Evolutionary conservation across 2,113 vertebrate genomes (phyloP).

Genomic region (Entomyzon cyanotis): DNA sequence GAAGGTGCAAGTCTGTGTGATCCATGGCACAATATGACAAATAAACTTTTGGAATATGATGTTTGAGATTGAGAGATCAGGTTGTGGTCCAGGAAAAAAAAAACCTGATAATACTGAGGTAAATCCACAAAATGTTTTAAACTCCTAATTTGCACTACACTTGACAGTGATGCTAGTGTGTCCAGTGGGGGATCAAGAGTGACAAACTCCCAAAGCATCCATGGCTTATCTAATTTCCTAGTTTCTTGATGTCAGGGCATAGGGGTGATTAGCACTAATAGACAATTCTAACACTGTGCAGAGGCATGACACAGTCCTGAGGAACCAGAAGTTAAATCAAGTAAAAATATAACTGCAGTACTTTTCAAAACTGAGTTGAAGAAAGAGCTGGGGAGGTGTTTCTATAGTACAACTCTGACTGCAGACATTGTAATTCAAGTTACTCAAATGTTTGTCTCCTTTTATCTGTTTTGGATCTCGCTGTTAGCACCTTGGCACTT

Average conservation of each 20-base stretch:
- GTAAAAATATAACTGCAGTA: not conserved
- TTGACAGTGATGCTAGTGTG: not conserved
- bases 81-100: not conserved
- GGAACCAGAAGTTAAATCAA: not conserved
- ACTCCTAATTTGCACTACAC: not conserved
- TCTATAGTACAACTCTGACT: not conserved
- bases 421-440: not conserved
- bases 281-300: not conserved
- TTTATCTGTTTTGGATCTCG: conserved; percentile 10
- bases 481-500: not conserved
- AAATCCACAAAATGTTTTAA: not conserved
- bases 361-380: not conserved
- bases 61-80: not conserved
- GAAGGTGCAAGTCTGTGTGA: not conserved
- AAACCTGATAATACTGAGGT: not conserved
- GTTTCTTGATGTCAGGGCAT: not conserved
- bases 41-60: not conserved
- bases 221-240: not conserved
- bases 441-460: not conserved
- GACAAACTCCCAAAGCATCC: not conserved
- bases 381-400: not conserved
- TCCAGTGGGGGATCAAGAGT: not conserved
- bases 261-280: not conserved
- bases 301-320: not conserved
- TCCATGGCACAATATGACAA: not conserved